These are phyloP conservation scores for Idaea straminata DNA, from an alignment of 2,888 invertebrate species.

Conservation along the genomic window DNA sequence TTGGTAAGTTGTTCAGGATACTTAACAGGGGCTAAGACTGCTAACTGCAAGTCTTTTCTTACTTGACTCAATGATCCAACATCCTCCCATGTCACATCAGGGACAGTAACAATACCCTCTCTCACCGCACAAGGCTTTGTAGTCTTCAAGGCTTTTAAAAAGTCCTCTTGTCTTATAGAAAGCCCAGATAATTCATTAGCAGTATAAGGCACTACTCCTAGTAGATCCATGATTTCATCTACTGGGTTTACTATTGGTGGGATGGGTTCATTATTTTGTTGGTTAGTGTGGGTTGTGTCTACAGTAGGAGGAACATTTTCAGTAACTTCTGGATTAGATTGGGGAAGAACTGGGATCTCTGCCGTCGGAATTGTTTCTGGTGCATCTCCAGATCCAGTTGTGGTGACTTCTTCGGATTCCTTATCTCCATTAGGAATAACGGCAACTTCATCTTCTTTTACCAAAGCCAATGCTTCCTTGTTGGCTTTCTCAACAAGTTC, in stretches of 20 bases:
- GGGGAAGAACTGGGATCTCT: slow-evolving; percentile 19
- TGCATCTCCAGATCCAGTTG: slow-evolving; percentile 26
- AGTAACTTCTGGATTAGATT: slow-evolving; percentile 32
- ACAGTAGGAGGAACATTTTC: slow-evolving; percentile 23
- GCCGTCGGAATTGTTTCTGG: slow-evolving; percentile 27
- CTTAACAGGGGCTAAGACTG: slow-evolving; percentile 95
- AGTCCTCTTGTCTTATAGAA: slow-evolving; percentile 87
- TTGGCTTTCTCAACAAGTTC: slow-evolving; percentile 23
- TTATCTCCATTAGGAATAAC: slow-evolving; percentile 68
- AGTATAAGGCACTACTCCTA: slow-evolving; percentile 84
- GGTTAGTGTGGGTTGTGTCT: slow-evolving; percentile 36
- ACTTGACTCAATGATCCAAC: slow-evolving; percentile 95
- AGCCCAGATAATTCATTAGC: slow-evolving; percentile 82
- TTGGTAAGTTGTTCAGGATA: slow-evolving; percentile 89
- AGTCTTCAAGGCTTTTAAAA: slow-evolving; percentile 86
- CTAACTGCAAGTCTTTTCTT: slow-evolving; percentile 92
- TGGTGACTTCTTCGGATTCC: slow-evolving; percentile 39
- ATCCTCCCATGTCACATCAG: slow-evolving; percentile 98
- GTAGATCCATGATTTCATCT: slow-evolving; percentile 82
- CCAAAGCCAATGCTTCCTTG: slow-evolving; percentile 20
- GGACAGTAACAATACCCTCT: slow-evolving; percentile 98
- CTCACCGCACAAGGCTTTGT: slow-evolving; percentile 96
- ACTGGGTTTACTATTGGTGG: slow-evolving; percentile 43
- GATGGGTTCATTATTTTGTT: slow-evolving; percentile 24
- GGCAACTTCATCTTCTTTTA: slow-evolving; percentile 39